phyloP scores from a whole-genome alignment of 2,113 vertebrate genomes.

The Apus apus region DNA sequence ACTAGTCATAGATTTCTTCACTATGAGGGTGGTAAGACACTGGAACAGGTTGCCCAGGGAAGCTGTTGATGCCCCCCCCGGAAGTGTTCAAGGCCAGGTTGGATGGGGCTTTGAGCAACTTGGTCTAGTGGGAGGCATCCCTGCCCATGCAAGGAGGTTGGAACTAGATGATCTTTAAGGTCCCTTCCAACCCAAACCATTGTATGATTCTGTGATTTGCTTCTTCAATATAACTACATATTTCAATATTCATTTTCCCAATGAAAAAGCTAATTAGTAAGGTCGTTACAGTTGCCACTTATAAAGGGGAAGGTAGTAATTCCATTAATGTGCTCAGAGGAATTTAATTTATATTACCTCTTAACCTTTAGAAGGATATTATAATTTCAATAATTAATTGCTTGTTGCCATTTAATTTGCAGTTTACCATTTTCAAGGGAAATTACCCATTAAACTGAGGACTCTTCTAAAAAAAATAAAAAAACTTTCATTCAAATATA shows the following conservation, averaged over 20 bases:
- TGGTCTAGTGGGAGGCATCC: too few relatives aligned
- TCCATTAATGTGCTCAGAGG: constrained; percentile 51
- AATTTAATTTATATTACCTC: constrained; percentile 66
- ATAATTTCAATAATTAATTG: constrained; percentile 67
- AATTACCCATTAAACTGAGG: constrained; percentile 23
- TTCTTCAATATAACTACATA: constrained; percentile 11
- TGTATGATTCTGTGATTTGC: not conserved
- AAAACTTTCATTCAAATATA: not conserved
- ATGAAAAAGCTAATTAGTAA: constrained; percentile 46
- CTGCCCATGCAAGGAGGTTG: too few relatives aligned
- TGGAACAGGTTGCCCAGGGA: too few relatives aligned
- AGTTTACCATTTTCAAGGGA: constrained; percentile 59
- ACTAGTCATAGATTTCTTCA: not conserved
- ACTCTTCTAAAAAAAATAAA: not conserved
- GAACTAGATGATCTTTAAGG: too few relatives aligned
- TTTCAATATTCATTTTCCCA: constrained; percentile 12
- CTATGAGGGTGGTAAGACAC: too few relatives aligned
- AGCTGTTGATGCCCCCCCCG: too few relatives aligned
- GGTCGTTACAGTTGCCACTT: constrained; percentile 46
- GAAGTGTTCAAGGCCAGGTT: too few relatives aligned
- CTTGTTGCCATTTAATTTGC: constrained; percentile 64
- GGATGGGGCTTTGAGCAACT: too few relatives aligned
- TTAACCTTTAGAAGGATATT: constrained; percentile 65
- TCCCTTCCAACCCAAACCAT: too few relatives aligned
- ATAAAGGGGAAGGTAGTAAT: constrained; percentile 4